Base-by-base conservation (phyloP, 2,113 vertebrate genomes). In the Rousettus leschenaultii region DNA sequence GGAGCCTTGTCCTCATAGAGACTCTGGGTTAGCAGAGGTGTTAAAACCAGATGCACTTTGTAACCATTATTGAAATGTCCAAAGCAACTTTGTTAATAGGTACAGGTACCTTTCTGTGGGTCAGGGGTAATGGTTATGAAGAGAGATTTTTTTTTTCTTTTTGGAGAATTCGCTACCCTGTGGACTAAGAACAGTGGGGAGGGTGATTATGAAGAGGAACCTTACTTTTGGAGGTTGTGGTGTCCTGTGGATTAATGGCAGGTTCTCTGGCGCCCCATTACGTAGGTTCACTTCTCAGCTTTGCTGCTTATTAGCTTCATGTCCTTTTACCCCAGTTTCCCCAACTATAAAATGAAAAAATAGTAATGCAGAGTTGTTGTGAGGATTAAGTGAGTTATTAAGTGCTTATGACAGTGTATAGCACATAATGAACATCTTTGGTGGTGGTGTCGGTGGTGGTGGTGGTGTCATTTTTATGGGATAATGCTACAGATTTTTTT, bases 401-500 rank as follows among this genome's bases (percentile, higher is more conserved):
- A 78, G 55, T 89, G 63, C 63, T 45, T 57, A 28, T 30, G 79
- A 75, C 63, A 59, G 33, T n/a, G 24, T 70, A 15, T 14, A 55
- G 38, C 38, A 57, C 16, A 15, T 30, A 70, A 22, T 59, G 51
- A 55, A 55, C 86, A 22, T 95, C 66, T 68, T 73, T 65, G 38
- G 66, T 51, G 8, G n/a, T 26, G 35, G 16, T 71, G 73, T 70
- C 6, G 12, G 43, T 53, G 57, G 28, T 70, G 43, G 70, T 90
- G n/a, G n/a, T n/a, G 45, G 40, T 40, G 45, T 90, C 45, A 63
- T 87, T 84, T 91, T 88, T 93, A 43, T 55, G 68, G 84, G 61
- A 28, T 88, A 89, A 75, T 88, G 71, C n/a, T 57, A 78, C 55
- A 90, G 90, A 51, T 74, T 55, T 88, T 79, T 92, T 95, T 95